These are phyloP conservation scores for Campoletis sonorensis DNA, from an alignment of 1,140 invertebrate genomes.

Conservation along the genomic window DNA sequence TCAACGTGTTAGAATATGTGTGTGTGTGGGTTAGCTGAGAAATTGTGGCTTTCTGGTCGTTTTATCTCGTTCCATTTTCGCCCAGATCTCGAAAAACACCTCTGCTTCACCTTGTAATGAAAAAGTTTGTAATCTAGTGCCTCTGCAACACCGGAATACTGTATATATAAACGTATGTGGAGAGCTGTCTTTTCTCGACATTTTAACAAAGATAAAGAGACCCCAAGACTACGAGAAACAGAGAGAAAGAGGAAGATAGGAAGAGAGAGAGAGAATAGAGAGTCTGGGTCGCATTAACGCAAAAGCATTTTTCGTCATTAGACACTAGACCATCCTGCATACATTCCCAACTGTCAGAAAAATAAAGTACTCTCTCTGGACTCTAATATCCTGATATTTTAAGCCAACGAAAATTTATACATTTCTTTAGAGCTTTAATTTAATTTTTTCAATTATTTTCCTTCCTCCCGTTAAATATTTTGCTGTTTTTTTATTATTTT, in stretches of 20 bases:
- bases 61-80: conserved; percentile 14
- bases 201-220: background rate
- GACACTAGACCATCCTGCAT: conserved; percentile 16
- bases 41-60: background rate
- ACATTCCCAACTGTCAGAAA: background rate
- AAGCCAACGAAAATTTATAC: background rate
- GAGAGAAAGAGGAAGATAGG: conserved; percentile 10
- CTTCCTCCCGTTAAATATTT: background rate
- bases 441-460: background rate
- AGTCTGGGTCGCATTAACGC: conserved; percentile 28
- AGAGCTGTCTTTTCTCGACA: background rate
- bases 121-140: conserved; percentile 45
- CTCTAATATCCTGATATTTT: background rate
- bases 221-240: background rate
- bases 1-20: background rate
- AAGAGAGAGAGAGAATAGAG: conserved; percentile 11
- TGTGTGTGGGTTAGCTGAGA: background rate
- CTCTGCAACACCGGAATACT: background rate
- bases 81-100: conserved; percentile 29
- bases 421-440: background rate
- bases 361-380: conserved; percentile 7
- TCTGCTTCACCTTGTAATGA: conserved; percentile 36
- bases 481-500: background rate
- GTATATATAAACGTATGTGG: background rate
- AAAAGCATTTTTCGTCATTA: conserved; percentile 44